Conservation (phyloP, 2,888 invertebrate genomes). For the Limnephilus lunatus region DNA sequence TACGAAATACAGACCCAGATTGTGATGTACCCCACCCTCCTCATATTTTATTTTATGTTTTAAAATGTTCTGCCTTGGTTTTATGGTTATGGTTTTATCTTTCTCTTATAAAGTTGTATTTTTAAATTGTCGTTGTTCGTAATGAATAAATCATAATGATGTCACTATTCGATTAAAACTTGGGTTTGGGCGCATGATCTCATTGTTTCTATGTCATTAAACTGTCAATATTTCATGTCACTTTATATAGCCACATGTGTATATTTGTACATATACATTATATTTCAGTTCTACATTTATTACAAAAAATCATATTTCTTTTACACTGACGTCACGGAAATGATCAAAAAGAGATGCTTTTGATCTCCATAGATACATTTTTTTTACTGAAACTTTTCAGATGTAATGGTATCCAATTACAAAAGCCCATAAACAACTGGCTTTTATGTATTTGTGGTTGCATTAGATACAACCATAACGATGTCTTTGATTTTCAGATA, state of each 20-base stretch:
- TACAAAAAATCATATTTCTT: background rate
- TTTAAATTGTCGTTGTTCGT: background rate
- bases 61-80: too few species aligned
- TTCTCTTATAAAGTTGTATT: too few species aligned
- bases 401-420: background rate
- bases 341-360: too few species aligned
- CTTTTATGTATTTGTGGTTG: background rate
- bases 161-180: background rate
- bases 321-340: too few species aligned
- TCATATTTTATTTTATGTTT: too few species aligned
- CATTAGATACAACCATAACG: background rate
- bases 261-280: background rate
- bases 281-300: background rate
- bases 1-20: too few species aligned
- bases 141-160: background rate
- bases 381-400: background rate
- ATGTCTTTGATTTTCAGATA: conserved; percentile 35
- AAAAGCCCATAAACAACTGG: background rate
- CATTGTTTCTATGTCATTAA: background rate
- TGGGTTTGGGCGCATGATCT: background rate
- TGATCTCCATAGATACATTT: too few species aligned
- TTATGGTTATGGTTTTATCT: too few species aligned
- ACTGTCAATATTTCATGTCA: too few species aligned
- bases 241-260: too few species aligned
- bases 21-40: too few species aligned